Conservation (phyloP, 2,888 invertebrate genomes). For the Mythimna impura region DNA sequence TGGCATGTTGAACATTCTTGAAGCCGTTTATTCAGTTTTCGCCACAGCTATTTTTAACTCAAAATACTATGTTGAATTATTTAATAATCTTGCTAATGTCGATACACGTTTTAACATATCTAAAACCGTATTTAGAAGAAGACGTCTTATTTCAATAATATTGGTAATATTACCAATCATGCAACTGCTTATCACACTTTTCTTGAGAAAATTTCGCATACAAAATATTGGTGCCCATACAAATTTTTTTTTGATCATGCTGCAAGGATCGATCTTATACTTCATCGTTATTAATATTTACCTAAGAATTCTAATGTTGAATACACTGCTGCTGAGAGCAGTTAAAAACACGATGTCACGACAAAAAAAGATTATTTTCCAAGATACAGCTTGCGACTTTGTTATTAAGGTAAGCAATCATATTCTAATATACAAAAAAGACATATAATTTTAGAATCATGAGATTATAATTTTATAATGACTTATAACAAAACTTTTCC, state of each 20-base stretch:
- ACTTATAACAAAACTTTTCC: background rate
- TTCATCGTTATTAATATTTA: constrained; percentile 73
- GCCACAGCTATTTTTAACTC: constrained; percentile 69
- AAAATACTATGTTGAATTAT: constrained; percentile 68
- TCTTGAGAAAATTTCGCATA: constrained; percentile 66
- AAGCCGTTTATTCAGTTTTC: constrained; percentile 70
- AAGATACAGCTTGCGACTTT: constrained; percentile 57
- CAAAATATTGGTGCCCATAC: constrained; percentile 68
- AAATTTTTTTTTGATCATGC: constrained; percentile 68
- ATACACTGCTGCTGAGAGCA: constrained; percentile 69
- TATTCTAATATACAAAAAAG: background rate
- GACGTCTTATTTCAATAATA: constrained; percentile 63
- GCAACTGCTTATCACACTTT: constrained; percentile 60
- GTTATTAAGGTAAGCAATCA: constrained; percentile 64
- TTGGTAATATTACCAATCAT: constrained; percentile 65
- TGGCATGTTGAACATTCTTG: constrained; percentile 65
- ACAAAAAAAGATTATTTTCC: constrained; percentile 61
- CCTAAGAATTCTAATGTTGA: constrained; percentile 69
- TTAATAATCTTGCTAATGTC: constrained; percentile 70
- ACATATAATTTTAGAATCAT: background rate
- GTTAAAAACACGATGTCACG: constrained; percentile 51
- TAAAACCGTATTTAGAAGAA: constrained; percentile 64
- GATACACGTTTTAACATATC: constrained; percentile 70
- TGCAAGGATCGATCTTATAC: constrained; percentile 74
- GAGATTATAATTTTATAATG: background rate